Evolutionary conservation across 2,888 invertebrate genomes (phyloP).

Genomic region (Epinotia bilunana): DNA sequence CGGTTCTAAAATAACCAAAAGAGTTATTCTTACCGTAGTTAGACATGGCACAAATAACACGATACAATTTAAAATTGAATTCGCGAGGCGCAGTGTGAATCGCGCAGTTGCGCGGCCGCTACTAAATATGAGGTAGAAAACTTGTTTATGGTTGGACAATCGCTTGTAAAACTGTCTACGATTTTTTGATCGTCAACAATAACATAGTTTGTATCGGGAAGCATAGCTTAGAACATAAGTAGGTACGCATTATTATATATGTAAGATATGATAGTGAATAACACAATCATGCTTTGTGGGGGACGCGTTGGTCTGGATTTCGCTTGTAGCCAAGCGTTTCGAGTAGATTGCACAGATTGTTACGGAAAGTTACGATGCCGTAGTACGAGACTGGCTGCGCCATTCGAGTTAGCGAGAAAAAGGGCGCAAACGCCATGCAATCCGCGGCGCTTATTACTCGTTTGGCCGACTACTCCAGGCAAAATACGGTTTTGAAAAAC

Average conservation of each 20-base stretch:
- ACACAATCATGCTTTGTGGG: background rate
- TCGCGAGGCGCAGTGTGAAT: background rate
- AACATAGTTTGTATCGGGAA: background rate
- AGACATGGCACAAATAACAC: conserved; percentile 24
- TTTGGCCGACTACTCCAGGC: too few species aligned
- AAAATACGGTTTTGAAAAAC: too few species aligned
- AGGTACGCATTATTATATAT: too few species aligned
- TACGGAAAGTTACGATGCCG: too few species aligned
- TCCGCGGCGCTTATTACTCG: too few species aligned
- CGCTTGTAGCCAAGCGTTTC: background rate
- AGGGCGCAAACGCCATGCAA: too few species aligned
- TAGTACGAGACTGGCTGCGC: too few species aligned
- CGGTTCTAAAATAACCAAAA: background rate
- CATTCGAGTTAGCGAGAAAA: too few species aligned
- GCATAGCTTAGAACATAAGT: background rate
- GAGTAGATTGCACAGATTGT: background rate
- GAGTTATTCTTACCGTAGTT: conserved; percentile 36
- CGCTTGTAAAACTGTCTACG: background rate
- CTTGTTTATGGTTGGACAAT: conserved; percentile 17
- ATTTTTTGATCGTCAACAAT: conserved; percentile 7
- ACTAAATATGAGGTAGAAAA: conserved; percentile 6
- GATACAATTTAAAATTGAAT: conserved; percentile 8
- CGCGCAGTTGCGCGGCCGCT: conserved; percentile 13
- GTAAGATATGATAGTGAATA: too few species aligned
- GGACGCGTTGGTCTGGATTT: background rate